phyloP scores from a whole-genome alignment of 2,113 vertebrate genomes.

The Sprattus sprattus region DNA sequence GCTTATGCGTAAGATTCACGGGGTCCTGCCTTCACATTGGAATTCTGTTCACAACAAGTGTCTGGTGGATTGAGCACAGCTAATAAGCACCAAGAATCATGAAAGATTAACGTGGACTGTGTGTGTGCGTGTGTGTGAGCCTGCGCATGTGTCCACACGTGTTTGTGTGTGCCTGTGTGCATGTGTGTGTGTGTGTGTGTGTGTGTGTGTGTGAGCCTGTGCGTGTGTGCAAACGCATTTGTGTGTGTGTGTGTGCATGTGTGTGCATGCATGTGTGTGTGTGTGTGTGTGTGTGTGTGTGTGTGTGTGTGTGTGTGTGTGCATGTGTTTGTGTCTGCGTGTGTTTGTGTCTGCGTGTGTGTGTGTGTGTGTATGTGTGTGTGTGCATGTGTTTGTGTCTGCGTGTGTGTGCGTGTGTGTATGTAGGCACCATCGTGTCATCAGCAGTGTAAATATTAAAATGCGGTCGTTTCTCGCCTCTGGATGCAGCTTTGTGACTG shows the following conservation, averaged over 20 bases:
- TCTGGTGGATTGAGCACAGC: conserved; percentile 17
- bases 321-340: no score
- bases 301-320: neutral
- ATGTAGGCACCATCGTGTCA: no score
- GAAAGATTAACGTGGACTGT: conserved; percentile 26
- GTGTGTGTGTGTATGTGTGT: neutral
- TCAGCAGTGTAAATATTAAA: no score
- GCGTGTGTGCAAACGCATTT: no score
- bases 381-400: neutral
- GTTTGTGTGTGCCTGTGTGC: no score
- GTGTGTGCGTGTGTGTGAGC: conserved; percentile 28
- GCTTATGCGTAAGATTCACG: neutral
- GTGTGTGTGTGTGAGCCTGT: no score
- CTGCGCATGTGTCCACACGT: no score
- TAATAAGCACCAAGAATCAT: conserved; percentile 24
- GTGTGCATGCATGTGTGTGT: conserved; percentile 17
- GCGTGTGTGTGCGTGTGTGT: neutral
- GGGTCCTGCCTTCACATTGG: conserved; percentile 17
- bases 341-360: no score
- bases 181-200: no score
- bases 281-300: conserved; percentile 25
- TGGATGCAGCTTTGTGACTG: no score
- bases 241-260: neutral
- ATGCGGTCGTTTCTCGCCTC: no score
- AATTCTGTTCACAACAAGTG: conserved; percentile 32